These are phyloP conservation scores for Kryptolebias marmoratus DNA, from an alignment of 2,113 vertebrate species.

Conservation along the genomic window DNA sequence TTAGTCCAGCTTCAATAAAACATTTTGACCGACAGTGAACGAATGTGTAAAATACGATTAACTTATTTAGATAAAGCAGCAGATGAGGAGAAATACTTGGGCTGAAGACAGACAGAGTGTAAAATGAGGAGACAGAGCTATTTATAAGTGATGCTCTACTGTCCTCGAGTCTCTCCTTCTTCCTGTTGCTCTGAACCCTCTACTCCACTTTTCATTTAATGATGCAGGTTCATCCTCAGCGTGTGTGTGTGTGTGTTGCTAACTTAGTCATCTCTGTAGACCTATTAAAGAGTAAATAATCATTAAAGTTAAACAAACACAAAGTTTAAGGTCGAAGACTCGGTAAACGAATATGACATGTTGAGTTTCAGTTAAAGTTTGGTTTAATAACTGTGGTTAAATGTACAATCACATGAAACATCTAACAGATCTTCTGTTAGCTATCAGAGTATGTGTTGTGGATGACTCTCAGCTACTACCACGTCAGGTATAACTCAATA, in stretches of 20 bases:
- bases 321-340: slow-evolving; percentile 22
- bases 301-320: slow-evolving; percentile 40
- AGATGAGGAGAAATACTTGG: slow-evolving; percentile 18
- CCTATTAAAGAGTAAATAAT: slow-evolving; percentile 47
- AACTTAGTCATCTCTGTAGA: slow-evolving; percentile 37
- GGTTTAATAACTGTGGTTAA: background rate
- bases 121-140: slow-evolving; percentile 56
- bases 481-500: no score
- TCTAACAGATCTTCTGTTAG: no score
- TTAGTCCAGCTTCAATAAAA: no score
- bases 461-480: no score
- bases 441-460: no score
- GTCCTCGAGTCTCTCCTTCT: slow-evolving; percentile 57
- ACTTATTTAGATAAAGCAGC: slow-evolving; percentile 12
- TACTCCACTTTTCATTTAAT: slow-evolving; percentile 73
- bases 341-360: slow-evolving; percentile 44
- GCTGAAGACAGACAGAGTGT: slow-evolving; percentile 30
- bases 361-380: background rate
- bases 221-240: slow-evolving; percentile 31
- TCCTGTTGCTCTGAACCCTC: slow-evolving; percentile 63
- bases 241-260: slow-evolving; percentile 36
- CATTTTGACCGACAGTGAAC: background rate
- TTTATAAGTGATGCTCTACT: slow-evolving; percentile 72
- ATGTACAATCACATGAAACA: background rate
- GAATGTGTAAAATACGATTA: no score